Conservation (phyloP, 2,113 vertebrate species). For the Aegotheles bennettii region DNA sequence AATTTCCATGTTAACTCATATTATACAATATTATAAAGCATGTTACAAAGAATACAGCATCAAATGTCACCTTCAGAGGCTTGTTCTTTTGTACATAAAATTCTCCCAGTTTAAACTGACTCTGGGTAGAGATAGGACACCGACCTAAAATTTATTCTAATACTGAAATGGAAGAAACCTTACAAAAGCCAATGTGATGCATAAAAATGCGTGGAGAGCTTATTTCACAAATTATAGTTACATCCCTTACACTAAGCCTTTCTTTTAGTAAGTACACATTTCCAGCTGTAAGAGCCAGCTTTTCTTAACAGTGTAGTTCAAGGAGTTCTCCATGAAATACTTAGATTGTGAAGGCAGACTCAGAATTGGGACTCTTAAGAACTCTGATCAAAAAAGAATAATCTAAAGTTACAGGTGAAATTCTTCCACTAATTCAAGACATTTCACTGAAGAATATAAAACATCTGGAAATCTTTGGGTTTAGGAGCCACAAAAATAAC, state of each 20-base stretch:
- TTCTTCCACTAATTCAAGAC: background rate
- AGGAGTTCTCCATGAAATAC: background rate
- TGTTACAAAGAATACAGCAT: background rate
- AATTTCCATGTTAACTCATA: background rate
- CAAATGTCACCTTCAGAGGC: background rate
- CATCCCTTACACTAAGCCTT: background rate
- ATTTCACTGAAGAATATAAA: background rate
- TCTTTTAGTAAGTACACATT: background rate
- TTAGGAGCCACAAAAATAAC: background rate
- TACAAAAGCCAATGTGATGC: background rate
- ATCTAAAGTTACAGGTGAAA: background rate
- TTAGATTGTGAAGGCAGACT: background rate
- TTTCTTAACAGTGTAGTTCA: background rate
- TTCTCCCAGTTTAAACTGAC: background rate
- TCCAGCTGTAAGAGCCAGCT: background rate
- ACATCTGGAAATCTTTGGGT: background rate
- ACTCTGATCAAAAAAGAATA: background rate
- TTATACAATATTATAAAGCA: background rate
- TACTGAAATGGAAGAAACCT: background rate
- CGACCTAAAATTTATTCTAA: background rate
- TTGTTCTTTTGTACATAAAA: background rate
- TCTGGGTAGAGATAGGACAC: background rate
- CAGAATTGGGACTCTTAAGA: background rate
- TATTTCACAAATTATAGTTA: conserved; percentile 13
- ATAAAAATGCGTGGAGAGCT: background rate